These are phyloP conservation scores for Xiphias gladius DNA, from an alignment of 2,113 vertebrate genomes.

Conservation along the genomic window DNA sequence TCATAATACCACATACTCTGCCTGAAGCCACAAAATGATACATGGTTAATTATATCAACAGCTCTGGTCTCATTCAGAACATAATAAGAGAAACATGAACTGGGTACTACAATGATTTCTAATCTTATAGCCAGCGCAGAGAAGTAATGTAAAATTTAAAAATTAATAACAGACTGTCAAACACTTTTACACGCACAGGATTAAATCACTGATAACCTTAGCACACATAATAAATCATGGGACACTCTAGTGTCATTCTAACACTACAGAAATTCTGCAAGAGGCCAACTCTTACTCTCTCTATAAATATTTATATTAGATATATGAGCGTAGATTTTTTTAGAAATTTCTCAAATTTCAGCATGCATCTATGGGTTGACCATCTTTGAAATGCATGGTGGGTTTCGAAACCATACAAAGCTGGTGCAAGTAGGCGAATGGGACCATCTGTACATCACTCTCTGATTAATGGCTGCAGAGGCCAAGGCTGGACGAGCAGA, in stretches of 20 bases:
- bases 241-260: not conserved
- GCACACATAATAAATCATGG: slow-evolving; percentile 35
- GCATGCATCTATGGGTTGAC: slow-evolving; percentile 11
- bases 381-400: slow-evolving; percentile 14
- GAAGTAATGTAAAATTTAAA: slow-evolving; percentile 31
- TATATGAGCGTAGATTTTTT: not conserved
- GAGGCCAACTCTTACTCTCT: not conserved
- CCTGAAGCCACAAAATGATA: slow-evolving; percentile 21
- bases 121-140: slow-evolving; percentile 5
- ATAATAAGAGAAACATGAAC: slow-evolving; percentile 6
- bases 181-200: slow-evolving; percentile 27
- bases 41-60: slow-evolving; percentile 40
- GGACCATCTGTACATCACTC: slow-evolving; percentile 32
- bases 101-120: not conserved
- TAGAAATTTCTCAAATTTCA: not conserved
- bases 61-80: slow-evolving; percentile 18
- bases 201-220: slow-evolving; percentile 45
- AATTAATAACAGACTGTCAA: slow-evolving; percentile 47
- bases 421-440: slow-evolving; percentile 22
- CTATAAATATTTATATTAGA: slow-evolving; percentile 48
- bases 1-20: not conserved
- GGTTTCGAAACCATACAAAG: slow-evolving; percentile 22
- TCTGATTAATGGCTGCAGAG: slow-evolving; percentile 61
- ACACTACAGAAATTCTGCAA: not conserved
- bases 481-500: not conserved